A percentile compares a stretch with the other conserved stretches of the same genome.
These are phyloP conservation scores for Osmerus mordax DNA, from an alignment of 2,113 vertebrate genomes.

Conservation along the genomic window DNA sequence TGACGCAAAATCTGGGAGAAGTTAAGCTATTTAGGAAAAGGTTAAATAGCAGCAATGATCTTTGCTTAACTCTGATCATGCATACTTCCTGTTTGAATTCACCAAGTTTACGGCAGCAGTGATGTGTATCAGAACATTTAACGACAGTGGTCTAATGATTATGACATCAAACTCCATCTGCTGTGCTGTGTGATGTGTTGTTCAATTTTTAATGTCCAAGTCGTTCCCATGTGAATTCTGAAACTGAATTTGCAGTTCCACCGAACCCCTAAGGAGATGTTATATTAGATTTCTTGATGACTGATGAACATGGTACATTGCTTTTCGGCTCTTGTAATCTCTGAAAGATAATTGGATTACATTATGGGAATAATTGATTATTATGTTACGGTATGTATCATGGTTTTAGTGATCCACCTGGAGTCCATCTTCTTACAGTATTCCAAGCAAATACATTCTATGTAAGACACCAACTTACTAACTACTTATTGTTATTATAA, in stretches of 20 bases:
- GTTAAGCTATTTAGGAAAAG: background rate
- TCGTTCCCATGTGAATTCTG: slow-evolving; percentile 58
- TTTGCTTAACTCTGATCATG: background rate
- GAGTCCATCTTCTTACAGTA: slow-evolving; percentile 29
- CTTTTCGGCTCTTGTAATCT: slow-evolving; percentile 59
- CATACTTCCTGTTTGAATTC: background rate
- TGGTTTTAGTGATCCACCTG: slow-evolving; percentile 56
- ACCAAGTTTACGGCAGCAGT: too few relatives aligned
- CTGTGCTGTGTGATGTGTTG: slow-evolving; percentile 47
- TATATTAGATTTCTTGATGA: slow-evolving; percentile 77
- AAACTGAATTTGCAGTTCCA: slow-evolving; percentile 64
- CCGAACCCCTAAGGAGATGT: slow-evolving; percentile 58
- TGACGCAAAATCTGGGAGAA: background rate
- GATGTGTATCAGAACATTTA: slow-evolving; percentile 10
- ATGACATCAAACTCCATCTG: slow-evolving; percentile 39
- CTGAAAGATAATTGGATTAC: slow-evolving; percentile 62
- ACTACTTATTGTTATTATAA: slow-evolving; percentile 32
- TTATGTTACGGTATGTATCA: slow-evolving; percentile 68
- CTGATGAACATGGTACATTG: slow-evolving; percentile 67
- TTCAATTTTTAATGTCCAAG: slow-evolving; percentile 56
- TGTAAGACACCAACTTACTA: slow-evolving; percentile 41
- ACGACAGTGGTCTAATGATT: slow-evolving; percentile 47
- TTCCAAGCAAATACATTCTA: background rate
- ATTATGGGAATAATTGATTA: slow-evolving; percentile 64
- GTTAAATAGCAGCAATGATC: background rate